Evolutionary conservation across 2,797 vertebrate genomes (phyloP), one percentile per base, ranked within the genome.

Genomic region (Moxostoma hubbsi): DNA sequence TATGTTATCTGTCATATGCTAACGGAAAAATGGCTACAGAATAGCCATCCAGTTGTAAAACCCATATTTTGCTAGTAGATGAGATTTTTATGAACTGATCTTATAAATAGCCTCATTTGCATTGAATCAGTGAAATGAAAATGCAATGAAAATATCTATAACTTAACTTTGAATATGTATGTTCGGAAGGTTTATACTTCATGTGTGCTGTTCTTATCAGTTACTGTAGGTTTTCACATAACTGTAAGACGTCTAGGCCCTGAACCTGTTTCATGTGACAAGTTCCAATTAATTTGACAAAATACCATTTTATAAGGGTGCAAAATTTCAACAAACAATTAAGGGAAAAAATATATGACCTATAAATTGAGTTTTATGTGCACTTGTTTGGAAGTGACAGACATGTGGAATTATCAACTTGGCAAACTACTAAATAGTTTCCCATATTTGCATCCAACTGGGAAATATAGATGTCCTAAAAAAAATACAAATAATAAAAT

Each of bases 371-470:
- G 9, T 58, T 2, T 59, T 36, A 43, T 67, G 50, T 50, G 2
- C 1, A 9, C 9, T 47, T 75, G 7, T 57, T 15, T 67, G 46
- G 36, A 45, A 63, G 12, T 64, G 36, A 64, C 11, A 45, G 24
- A 45, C 12, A 53, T 6, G 1, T 75, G n/a, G 64, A 65, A 64
- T 49, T 11, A 67, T 76, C 62, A 76, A 9, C 54, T 76, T 67
- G 53, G n/a, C 16, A 36, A 61, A 72, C 43, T 18, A 10, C 45
- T 72, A 18, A 43, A 68, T 43, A 45, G 43, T 46, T 59, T 59
- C 18, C 24, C 12, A 45, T 50, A 76, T 67, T 63, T 63, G 43
- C 13, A n/a, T 50, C 24, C 36, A 77, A 73, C 71, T 36, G 13
- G 59, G 13, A 66, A 59, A 36, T 15, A 51, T 59, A 58, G 53